Percentiles rank a stretch among this genome's conserved stretches.
Conservation (phyloP, 1,140 invertebrate species). For the Aleiodes sp. region DNA sequence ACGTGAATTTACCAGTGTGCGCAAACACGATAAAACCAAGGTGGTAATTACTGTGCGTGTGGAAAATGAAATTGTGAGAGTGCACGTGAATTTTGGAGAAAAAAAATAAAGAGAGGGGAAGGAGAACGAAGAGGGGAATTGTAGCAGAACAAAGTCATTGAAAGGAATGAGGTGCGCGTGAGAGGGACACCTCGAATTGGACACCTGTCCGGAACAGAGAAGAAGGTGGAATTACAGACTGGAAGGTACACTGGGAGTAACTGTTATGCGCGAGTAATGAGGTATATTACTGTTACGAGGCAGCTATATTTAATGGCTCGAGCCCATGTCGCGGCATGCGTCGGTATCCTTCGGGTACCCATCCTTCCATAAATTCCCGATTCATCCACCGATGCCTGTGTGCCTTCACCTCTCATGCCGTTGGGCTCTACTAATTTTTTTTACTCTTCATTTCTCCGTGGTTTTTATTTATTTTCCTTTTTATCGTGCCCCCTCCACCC, state of each 20-base stretch:
- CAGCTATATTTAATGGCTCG: slow-evolving; percentile 50
- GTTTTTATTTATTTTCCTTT: background rate
- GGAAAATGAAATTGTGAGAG: background rate
- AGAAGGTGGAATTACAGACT: slow-evolving; percentile 47
- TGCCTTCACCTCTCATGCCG: background rate
- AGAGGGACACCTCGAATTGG: slow-evolving; percentile 36
- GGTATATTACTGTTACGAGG: slow-evolving; percentile 51
- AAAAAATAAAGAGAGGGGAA: background rate
- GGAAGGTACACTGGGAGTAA: slow-evolving; percentile 41
- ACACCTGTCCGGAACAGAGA: slow-evolving; percentile 39
- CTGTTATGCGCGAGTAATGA: slow-evolving; percentile 55
- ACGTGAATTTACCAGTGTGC: background rate
- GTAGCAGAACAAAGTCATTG: slow-evolving; percentile 22
- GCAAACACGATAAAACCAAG: slow-evolving; percentile 2
- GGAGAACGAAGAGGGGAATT: background rate
- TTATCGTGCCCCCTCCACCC: too few species aligned
- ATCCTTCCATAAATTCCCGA: slow-evolving; percentile 54
- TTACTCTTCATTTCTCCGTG: background rate
- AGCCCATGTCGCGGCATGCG: slow-evolving; percentile 34
- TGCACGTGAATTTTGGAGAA: background rate
- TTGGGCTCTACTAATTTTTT: slow-evolving; percentile 5
- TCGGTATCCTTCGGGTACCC: slow-evolving; percentile 36
- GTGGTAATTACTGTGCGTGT: background rate
- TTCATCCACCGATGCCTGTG: slow-evolving; percentile 42
- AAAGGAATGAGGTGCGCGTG: background rate